These are phyloP conservation scores for Pocillopora damicornis DNA, from an alignment of 64 coral and sea anemone genomes.

Conservation along the genomic window DNA sequence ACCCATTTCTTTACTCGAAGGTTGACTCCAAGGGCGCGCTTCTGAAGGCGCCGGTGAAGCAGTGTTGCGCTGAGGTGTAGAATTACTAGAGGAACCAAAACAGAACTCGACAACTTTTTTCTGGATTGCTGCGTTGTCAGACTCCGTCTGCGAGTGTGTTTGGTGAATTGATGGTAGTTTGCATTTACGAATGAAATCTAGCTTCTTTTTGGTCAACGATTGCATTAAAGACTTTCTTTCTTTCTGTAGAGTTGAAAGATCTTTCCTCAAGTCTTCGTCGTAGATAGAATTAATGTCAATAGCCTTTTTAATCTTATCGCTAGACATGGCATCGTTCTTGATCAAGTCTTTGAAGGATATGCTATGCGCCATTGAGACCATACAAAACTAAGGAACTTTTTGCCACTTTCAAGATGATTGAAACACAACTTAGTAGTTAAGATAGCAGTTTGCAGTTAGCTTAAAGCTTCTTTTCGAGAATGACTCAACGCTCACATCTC, in stretches of 20 bases:
- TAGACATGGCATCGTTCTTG: background rate
- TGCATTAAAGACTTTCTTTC: background rate
- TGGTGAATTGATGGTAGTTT: background rate
- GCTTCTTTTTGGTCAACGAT: background rate
- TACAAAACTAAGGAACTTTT: background rate
- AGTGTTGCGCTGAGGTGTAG: background rate
- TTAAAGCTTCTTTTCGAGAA: background rate
- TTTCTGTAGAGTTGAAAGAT: background rate
- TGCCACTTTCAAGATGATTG: background rate
- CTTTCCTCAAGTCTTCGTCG: background rate
- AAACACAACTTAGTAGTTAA: too few species aligned
- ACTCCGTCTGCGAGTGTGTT: background rate
- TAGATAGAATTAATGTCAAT: background rate
- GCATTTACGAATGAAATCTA: background rate
- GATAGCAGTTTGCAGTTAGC: too few species aligned
- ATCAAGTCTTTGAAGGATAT: background rate
- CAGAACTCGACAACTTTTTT: conserved; percentile 1
- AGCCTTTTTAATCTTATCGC: background rate
- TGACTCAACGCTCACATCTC: background rate
- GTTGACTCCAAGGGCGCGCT: background rate
- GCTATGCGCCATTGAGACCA: background rate
- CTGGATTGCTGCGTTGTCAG: background rate
- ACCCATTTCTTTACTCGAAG: background rate
- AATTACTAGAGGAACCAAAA: background rate
- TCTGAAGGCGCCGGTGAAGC: background rate